Percentiles rank a stretch among this genome's conserved stretches.
These are phyloP conservation scores for Sinella curviseta DNA, from an alignment of 1,140 invertebrate species.

Conservation along the genomic window DNA sequence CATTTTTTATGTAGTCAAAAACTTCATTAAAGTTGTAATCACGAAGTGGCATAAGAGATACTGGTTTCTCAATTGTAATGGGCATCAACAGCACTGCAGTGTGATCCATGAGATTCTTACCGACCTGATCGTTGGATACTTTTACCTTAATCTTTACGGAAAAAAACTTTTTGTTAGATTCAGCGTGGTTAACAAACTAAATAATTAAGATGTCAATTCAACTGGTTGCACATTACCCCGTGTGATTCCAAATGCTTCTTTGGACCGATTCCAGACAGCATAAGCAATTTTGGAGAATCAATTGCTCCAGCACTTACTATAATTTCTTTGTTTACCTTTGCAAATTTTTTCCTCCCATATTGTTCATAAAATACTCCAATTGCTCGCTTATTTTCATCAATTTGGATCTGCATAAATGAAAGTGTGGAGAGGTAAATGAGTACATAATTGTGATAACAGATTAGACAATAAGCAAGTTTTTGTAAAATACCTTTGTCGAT, in stretches of 20 bases:
- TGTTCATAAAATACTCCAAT: conserved; percentile 65
- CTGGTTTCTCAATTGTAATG: conserved; percentile 27
- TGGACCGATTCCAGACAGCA: too few relatives aligned
- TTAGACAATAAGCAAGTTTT: background rate
- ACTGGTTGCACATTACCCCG: background rate
- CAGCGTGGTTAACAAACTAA: background rate
- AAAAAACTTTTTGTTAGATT: background rate
- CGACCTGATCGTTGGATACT: conserved; percentile 23
- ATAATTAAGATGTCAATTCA: too few relatives aligned
- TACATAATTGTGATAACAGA: background rate
- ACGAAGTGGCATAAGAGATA: conserved; percentile 23
- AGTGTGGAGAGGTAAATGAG: background rate
- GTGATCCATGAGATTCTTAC: conserved; percentile 40
- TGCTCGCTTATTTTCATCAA: conserved; percentile 52
- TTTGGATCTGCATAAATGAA: conserved; percentile 32
- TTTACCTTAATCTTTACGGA: conserved; percentile 26
- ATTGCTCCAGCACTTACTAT: conserved; percentile 73
- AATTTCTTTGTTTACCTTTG: conserved; percentile 69
- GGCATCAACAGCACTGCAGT: background rate
- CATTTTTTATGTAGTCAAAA: background rate
- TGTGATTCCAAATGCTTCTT: conserved; percentile 38
- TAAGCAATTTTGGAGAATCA: conserved; percentile 68
- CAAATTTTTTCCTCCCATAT: conserved; percentile 59
- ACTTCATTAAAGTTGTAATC: conserved; percentile 25
- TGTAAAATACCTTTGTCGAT: background rate